phyloP scores from a whole-genome alignment of 2,113 vertebrate genomes.

The Laticauda laticaudata region DNA sequence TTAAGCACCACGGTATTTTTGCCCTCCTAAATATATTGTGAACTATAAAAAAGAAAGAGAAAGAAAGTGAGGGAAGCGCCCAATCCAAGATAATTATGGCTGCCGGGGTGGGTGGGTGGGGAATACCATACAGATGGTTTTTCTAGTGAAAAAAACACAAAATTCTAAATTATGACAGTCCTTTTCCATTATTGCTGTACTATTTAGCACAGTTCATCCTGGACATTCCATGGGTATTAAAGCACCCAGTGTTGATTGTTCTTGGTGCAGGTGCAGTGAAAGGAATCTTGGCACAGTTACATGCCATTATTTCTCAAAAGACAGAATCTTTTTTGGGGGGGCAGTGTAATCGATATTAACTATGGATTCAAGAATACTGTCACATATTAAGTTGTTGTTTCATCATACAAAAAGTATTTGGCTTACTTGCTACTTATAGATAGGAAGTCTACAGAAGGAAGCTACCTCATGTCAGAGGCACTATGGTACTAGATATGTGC shows the following conservation, averaged over 20 bases:
- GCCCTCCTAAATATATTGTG: neutral
- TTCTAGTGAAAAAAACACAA: neutral
- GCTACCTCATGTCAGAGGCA: neutral
- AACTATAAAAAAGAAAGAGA: neutral
- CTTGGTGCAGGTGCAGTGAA: neutral
- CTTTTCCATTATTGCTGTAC: neutral
- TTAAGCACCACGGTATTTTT: neutral
- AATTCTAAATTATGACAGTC: neutral
- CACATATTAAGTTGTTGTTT: neutral
- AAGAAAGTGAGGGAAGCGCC: neutral
- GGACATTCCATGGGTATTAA: neutral
- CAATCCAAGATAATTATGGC: neutral
- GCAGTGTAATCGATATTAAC: neutral
- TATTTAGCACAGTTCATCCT: neutral
- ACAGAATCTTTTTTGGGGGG: neutral
- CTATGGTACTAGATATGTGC: neutral
- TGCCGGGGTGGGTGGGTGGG: neutral
- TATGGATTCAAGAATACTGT: neutral
- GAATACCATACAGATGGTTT: neutral
- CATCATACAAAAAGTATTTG: neutral
- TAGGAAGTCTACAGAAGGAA: neutral
- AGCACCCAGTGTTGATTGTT: neutral
- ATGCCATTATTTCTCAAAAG: neutral
- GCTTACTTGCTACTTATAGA: neutral
- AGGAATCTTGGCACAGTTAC: neutral